phyloP scores from a whole-genome alignment of 2,113 vertebrate species.

The Vicugna pacos region DNA sequence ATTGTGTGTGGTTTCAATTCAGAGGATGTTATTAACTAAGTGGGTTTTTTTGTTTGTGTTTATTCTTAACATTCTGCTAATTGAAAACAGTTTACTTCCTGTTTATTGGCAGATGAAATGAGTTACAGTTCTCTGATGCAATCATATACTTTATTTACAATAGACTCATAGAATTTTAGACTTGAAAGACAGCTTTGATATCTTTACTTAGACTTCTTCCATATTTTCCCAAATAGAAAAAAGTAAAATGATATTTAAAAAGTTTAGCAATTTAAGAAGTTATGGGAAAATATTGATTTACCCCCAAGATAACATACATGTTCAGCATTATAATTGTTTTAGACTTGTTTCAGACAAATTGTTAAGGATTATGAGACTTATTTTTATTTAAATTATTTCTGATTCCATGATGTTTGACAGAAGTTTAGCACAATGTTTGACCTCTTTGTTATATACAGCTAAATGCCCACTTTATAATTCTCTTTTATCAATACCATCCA shows the following conservation, averaged over 20 bases:
- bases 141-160: not conserved
- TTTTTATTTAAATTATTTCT: conserved; percentile 18
- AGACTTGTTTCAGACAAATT: conserved; percentile 7
- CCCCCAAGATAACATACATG: not conserved
- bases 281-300: conserved; percentile 15
- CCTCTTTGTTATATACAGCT: not conserved
- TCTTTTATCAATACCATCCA: not conserved
- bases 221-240: conserved; percentile 30
- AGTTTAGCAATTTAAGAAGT: not conserved
- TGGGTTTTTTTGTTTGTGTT: conserved; percentile 7
- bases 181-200: not conserved
- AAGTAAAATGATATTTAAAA: conserved; percentile 34
- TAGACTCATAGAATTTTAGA: not conserved
- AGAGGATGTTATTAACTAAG: not conserved
- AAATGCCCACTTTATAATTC: not conserved
- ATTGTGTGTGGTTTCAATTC: conserved; percentile 7
- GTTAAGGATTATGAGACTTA: not conserved
- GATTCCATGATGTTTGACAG: not conserved
- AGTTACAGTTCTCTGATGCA: not conserved
- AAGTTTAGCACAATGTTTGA: not conserved
- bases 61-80: conserved; percentile 26
- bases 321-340: not conserved
- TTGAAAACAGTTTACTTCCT: not conserved
- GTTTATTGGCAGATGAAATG: not conserved
- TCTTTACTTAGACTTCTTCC: not conserved